Evolutionary conservation across 2,113 vertebrate genomes (phyloP).

Genomic region (Seriola aureovittata): DNA sequence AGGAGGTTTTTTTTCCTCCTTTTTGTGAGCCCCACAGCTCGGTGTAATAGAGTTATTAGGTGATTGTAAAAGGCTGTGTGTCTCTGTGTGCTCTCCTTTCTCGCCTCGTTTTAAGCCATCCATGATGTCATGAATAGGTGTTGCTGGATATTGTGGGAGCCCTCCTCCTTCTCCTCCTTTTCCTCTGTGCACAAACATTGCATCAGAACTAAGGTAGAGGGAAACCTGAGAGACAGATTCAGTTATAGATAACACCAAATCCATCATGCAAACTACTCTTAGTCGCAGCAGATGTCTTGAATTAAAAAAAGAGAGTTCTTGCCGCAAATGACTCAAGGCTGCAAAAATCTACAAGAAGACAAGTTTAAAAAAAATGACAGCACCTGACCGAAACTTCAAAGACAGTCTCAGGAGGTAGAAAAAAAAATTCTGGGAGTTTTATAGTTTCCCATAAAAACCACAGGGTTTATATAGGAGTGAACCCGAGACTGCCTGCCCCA

Average conservation of each 20-base stretch:
- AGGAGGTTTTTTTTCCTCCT: slow-evolving; percentile 63
- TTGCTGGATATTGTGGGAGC: slow-evolving; percentile 79
- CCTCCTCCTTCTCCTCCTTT: slow-evolving; percentile 51
- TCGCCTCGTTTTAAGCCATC: slow-evolving; percentile 82
- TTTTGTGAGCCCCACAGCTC: slow-evolving; percentile 81
- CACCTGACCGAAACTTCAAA: slow-evolving; percentile 86
- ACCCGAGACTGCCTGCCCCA: slow-evolving; percentile 77
- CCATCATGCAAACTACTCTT: slow-evolving; percentile 76
- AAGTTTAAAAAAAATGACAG: slow-evolving; percentile 72
- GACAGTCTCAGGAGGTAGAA: slow-evolving; percentile 71
- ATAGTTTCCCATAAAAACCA: slow-evolving; percentile 84
- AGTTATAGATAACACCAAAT: slow-evolving; percentile 82
- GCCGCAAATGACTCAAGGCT: slow-evolving; percentile 73
- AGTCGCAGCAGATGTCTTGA: slow-evolving; percentile 79
- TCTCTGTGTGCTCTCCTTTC: slow-evolving; percentile 79
- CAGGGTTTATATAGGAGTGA: slow-evolving; percentile 83
- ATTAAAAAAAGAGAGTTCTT: slow-evolving; percentile 68
- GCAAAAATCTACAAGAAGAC: slow-evolving; percentile 74
- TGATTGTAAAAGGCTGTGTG: slow-evolving; percentile 86
- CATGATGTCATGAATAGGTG: slow-evolving; percentile 87
- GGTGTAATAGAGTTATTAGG: slow-evolving; percentile 88
- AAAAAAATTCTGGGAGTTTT: slow-evolving; percentile 81
- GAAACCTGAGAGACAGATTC: slow-evolving; percentile 76
- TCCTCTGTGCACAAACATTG: slow-evolving; percentile 71
- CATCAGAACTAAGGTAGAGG: slow-evolving; percentile 72